Conservation (phyloP, 2,113 vertebrate genomes). For the Erinaceus europaeus region DNA sequence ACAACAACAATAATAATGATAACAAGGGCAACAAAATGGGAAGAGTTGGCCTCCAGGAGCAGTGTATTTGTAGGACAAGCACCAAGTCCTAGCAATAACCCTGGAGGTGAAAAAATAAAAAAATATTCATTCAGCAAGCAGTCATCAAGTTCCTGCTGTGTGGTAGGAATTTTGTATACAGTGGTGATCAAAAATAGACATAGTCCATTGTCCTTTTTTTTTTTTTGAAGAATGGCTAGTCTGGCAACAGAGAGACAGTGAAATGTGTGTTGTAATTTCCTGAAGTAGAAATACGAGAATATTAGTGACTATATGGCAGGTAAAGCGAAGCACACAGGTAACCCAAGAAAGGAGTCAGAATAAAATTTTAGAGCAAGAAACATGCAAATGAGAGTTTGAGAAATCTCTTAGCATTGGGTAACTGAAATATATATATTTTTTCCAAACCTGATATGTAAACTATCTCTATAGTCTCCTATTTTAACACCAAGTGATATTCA, state of each 20-base stretch:
- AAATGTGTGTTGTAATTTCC: neutral
- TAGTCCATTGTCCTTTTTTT: neutral
- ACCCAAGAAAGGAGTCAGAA: neutral
- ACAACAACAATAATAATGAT: no score
- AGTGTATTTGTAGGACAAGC: no score
- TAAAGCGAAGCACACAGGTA: fast-evolving
- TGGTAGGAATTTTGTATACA: neutral
- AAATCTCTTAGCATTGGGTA: neutral
- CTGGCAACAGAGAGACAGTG: neutral
- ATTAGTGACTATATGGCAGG: neutral
- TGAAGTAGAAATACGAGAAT: fast-evolving
- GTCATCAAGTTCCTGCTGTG: neutral
- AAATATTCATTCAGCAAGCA: neutral
- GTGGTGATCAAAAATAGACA: neutral
- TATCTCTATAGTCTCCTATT: no score
- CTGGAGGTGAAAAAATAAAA: no score
- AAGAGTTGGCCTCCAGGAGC: no score
- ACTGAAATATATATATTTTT: no score
- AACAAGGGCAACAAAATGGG: no score
- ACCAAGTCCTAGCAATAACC: no score
- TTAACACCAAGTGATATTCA: no score
- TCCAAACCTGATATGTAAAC: neutral
- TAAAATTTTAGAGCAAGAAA: neutral
- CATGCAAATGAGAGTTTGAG: neutral
- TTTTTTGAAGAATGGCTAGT: neutral